A percentile compares a stretch with the other conserved stretches of the same genome.
Conservation (phyloP, 2,797 vertebrate species). For the Neosalanx taihuensis region DNA sequence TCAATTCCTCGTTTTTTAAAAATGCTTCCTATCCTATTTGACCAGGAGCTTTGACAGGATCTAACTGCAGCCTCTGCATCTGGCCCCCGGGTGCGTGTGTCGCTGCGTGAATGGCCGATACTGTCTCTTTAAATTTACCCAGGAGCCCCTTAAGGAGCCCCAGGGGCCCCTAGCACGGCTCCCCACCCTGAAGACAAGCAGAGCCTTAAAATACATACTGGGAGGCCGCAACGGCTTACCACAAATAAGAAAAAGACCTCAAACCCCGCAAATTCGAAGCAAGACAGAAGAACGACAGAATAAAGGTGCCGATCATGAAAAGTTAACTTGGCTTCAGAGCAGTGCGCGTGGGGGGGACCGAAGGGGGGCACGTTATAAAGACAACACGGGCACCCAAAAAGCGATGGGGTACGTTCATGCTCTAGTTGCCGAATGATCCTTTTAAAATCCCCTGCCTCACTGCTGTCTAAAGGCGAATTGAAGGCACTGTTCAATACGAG, state of each 20-base stretch:
- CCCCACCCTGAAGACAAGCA: conserved; percentile 89
- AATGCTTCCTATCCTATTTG: background rate
- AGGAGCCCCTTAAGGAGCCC: conserved; percentile 98
- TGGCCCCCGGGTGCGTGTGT: conserved; percentile 58
- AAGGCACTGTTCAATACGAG: conserved; percentile 22
- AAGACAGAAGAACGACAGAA: conserved; percentile 32
- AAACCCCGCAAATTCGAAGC: conserved; percentile 12
- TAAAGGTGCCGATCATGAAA: conserved; percentile 59
- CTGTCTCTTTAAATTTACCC: conserved; percentile 99
- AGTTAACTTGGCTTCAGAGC: conserved; percentile 74
- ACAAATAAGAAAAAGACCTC: conserved; percentile 32
- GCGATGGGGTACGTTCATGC: conserved; percentile 45
- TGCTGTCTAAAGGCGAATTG: conserved; percentile 38
- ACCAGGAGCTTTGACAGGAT: conserved; percentile 46
- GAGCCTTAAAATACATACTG: conserved; percentile 74
- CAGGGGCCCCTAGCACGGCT: conserved; percentile 94
- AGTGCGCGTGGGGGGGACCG: conserved; percentile 47
- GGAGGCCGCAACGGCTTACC: conserved; percentile 62
- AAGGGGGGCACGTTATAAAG: conserved; percentile 42
- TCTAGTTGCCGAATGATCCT: conserved; percentile 31
- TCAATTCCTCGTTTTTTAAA: background rate
- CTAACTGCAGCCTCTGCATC: conserved; percentile 34
- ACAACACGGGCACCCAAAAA: conserved; percentile 33
- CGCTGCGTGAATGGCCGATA: conserved; percentile 64
- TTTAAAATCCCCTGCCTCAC: conserved; percentile 49